These are phyloP conservation scores for Arctia plantaginis DNA, from an alignment of 2,888 invertebrate genomes.

Conservation along the genomic window DNA sequence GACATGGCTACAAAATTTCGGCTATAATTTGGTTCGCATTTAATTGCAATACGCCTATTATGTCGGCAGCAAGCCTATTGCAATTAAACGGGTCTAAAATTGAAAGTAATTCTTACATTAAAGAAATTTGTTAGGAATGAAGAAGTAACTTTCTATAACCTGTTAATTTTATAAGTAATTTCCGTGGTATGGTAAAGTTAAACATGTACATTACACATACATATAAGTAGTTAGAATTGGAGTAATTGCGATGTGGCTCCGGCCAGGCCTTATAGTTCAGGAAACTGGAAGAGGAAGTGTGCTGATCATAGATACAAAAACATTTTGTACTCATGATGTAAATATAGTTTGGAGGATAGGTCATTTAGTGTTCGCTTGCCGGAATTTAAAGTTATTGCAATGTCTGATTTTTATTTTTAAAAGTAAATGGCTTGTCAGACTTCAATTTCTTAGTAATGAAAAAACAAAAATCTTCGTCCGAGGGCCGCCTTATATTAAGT, in stretches of 20 bases:
- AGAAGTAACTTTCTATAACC: background rate
- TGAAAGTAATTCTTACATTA: background rate
- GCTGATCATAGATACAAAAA: constrained; percentile 54
- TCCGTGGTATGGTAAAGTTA: constrained; percentile 28
- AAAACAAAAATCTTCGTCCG: background rate
- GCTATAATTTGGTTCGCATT: background rate
- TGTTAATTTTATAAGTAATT: constrained; percentile 19
- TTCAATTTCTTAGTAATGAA: background rate
- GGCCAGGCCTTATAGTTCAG: constrained; percentile 76
- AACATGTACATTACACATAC: constrained; percentile 40
- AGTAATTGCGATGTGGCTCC: constrained; percentile 65
- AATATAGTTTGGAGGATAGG: constrained; percentile 54
- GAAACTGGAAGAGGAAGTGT: constrained; percentile 58
- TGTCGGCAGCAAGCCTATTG: background rate
- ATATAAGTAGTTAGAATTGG: constrained; percentile 45
- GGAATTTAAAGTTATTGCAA: constrained; percentile 41
- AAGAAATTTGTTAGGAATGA: background rate
- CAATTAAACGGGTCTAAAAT: background rate
- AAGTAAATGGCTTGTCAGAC: background rate
- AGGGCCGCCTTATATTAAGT: background rate
- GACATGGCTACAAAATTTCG: background rate
- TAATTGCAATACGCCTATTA: no score
- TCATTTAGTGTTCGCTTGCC: constrained; percentile 61
- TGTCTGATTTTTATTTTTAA: constrained; percentile 44
- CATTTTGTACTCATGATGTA: constrained; percentile 68